phyloP scores from a whole-genome alignment of 2,888 invertebrate species.

The Melanostoma mellinum region DNA sequence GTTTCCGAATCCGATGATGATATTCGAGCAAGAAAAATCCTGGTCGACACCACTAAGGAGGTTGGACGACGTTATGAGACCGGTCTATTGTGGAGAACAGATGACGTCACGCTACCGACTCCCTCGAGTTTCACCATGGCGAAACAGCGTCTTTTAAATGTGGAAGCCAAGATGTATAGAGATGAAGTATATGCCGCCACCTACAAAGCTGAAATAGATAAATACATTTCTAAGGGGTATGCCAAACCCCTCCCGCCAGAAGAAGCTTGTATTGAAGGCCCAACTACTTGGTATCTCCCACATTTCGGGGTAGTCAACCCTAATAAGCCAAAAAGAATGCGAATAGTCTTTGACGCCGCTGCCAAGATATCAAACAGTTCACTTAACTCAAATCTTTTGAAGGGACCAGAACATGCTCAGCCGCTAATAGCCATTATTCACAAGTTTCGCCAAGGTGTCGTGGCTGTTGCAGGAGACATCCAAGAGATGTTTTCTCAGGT shows the following conservation, averaged over 20 bases:
- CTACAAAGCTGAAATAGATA: conserved; percentile 48
- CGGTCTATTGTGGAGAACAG: conserved; percentile 2
- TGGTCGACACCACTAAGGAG: neutral
- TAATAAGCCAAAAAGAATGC: conserved; percentile 75
- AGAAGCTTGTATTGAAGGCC: too few species aligned
- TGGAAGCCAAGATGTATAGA: conserved; percentile 8
- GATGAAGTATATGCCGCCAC: neutral
- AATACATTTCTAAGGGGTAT: conserved; percentile 39
- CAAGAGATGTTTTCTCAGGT: conserved; percentile 78
- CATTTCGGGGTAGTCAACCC: conserved; percentile 45
- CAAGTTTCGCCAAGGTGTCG: conserved; percentile 74
- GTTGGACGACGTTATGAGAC: too few species aligned
- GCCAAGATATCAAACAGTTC: conserved; percentile 72
- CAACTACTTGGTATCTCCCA: too few species aligned
- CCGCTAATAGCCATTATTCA: conserved; percentile 75
- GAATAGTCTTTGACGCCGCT: conserved; percentile 76
- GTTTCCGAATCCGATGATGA: conserved; percentile 9
- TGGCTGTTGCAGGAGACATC: conserved; percentile 76
- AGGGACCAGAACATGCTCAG: conserved; percentile 76
- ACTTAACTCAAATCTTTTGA: conserved; percentile 74
- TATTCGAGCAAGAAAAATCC: conserved; percentile 1
- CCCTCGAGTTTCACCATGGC: conserved; percentile 58
- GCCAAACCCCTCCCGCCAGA: too few species aligned
- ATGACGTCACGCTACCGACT: conserved; percentile 26
- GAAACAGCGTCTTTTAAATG: conserved; percentile 43